These are phyloP conservation scores for Heliconius cydno DNA, from an alignment of 2,888 invertebrate species.

Conservation along the genomic window DNA sequence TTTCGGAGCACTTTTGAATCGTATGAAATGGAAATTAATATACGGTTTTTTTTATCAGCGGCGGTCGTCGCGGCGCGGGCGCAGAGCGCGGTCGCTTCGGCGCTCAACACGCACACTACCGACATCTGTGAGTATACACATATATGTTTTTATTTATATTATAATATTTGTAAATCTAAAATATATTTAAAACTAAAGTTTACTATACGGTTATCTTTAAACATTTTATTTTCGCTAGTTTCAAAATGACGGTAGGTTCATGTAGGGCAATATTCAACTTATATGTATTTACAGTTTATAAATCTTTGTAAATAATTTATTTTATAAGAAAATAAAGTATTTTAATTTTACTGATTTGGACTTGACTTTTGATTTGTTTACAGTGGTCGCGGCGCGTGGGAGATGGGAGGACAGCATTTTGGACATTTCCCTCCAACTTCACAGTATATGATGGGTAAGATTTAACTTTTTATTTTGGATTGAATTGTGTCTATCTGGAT, in stretches of 20 bases:
- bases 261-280: no score
- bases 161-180: no score
- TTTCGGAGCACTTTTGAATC: background rate
- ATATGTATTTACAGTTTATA: no score
- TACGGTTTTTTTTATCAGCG: background rate
- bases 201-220: no score
- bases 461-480: background rate
- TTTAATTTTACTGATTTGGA: background rate
- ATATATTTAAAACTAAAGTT: no score
- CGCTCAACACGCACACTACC: slow-evolving; percentile 63
- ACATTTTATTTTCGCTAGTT: no score
- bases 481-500: background rate
- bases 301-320: no score
- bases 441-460: slow-evolving; percentile 74
- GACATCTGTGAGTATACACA: slow-evolving; percentile 69
- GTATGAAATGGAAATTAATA: background rate
- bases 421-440: slow-evolving; percentile 72
- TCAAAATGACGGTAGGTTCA: no score
- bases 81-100: slow-evolving; percentile 75
- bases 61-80: slow-evolving; percentile 57
- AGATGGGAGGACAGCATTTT: slow-evolving; percentile 74
- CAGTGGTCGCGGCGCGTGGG: slow-evolving; percentile 78
- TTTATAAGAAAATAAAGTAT: no score
- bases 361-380: background rate
- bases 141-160: no score